Evolutionary conservation across 2,797 vertebrate species (phyloP).

Genomic region (Emys orbicularis): DNA sequence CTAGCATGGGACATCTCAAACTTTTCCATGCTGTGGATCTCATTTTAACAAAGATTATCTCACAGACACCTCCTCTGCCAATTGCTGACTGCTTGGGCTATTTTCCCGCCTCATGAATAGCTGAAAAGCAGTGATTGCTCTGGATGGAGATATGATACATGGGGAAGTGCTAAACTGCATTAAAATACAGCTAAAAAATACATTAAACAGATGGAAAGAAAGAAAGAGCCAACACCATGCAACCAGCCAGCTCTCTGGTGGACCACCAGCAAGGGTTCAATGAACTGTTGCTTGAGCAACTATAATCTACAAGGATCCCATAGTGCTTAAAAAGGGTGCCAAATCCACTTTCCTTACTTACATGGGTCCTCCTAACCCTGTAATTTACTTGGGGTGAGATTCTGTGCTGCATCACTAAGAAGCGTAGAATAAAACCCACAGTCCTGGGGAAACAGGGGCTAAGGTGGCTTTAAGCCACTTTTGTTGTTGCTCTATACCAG

Average conservation of each 20-base stretch:
- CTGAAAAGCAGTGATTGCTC: not conserved
- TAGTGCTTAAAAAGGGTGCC: not conserved
- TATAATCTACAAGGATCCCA: not conserved
- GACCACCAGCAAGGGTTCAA: not conserved
- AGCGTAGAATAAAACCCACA: not conserved
- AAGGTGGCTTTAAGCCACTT: not conserved
- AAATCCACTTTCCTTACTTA: not conserved
- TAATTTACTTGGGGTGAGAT: not conserved
- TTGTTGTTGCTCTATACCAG: not conserved
- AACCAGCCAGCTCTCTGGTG: not conserved
- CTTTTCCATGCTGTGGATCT: not conserved
- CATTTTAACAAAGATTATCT: not conserved
- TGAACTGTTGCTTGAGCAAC: not conserved
- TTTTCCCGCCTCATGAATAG: not conserved
- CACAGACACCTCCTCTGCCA: not conserved
- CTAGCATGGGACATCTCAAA: accelerated
- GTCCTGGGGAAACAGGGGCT: not conserved
- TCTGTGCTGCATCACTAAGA: not conserved
- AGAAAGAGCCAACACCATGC: not conserved
- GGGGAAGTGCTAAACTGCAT: not conserved
- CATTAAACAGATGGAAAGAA: not conserved
- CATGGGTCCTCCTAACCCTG: not conserved
- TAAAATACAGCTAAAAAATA: not conserved
- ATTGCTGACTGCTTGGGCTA: not conserved
- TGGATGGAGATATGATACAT: not conserved